Base-by-base conservation (phyloP, 92 coral and sea anemone genomes). In the Zoanthus sociatus region DNA sequence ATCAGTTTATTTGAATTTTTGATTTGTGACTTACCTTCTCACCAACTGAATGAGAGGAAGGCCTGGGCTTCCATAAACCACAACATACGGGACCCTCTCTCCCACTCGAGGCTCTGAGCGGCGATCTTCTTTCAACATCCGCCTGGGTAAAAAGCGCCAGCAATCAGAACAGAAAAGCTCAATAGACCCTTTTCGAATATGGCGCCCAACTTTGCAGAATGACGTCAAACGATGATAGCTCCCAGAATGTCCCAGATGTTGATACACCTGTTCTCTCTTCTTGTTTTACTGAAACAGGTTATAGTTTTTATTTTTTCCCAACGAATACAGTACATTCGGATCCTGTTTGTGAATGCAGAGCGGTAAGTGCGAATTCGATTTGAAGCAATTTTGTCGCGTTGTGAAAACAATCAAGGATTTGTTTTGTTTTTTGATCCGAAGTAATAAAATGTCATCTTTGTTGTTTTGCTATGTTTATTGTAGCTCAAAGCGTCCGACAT, bases 41-140 rank as follows among this genome's bases (percentile, higher is more conserved):
- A 96, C 98, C 13, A 96, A 93, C 76, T 92, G 98, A 77, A 96
- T 96, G 9, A 96, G 92, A 13, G 99, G 99, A 9, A 96, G 83
- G 0, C 99, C 99, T 2, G 99, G 99, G 60, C 95, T 96, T 14
- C 99, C 99, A 63, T 95, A 94, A 79, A 95, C 98, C 44, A 96
- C 94, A 0, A 96, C 97, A 87, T 94, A 96, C 82, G 99, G 99
- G 55, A 96, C 99, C 78, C 99, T 92, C 71, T 96, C 99, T 33
- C 97, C 95, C 9, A 96, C 99, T 82, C 99, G 93, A 12, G 99
- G 99, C 87, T 96, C 99, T 70, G 99, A 91, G 48, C 99, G 91
- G 66, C 99, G 99, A 63, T 96, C 99, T 33, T 92, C 98, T 47
- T 91, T 90, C 84, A 96, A 82, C 94, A 91, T 89, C 85, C 94